A percentile compares a stretch with the other conserved stretches of the same genome.
Conservation (phyloP, 2,113 vertebrate genomes). For the Takifugu flavidus region DNA sequence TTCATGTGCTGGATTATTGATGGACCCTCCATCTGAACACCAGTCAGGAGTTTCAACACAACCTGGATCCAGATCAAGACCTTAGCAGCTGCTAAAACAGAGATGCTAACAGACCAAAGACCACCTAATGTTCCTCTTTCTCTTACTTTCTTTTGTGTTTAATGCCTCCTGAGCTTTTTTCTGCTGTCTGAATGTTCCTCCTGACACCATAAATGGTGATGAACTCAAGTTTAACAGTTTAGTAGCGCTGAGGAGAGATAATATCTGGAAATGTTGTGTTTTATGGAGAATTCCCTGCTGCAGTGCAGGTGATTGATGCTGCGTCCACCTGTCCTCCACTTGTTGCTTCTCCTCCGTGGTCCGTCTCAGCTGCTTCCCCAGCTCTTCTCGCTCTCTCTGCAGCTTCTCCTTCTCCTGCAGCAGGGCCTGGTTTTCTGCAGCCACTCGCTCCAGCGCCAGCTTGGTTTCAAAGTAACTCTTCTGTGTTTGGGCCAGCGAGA, state of each 20-base stretch:
- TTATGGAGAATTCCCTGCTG: neutral
- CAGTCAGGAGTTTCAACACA: too few species aligned
- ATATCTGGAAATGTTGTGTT: neutral
- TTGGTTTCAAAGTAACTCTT: slow-evolving; percentile 71
- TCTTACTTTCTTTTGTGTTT: neutral
- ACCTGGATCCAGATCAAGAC: too few species aligned
- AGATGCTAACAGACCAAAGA: too few species aligned
- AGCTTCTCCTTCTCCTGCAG: slow-evolving; percentile 59
- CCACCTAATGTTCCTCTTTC: neutral
- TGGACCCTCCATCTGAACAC: too few species aligned
- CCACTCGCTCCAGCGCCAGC: slow-evolving; percentile 70
- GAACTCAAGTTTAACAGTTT: too few species aligned
- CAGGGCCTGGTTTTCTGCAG: slow-evolving; percentile 62
- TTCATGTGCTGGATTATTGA: too few species aligned
- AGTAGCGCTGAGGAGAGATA: too few species aligned
- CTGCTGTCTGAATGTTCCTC: too few species aligned
- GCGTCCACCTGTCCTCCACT: slow-evolving; percentile 65
- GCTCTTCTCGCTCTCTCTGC: slow-evolving; percentile 58
- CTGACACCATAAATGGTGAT: too few species aligned
- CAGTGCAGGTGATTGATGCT: too few species aligned
- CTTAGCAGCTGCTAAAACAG: too few species aligned
- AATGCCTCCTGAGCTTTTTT: too few species aligned
- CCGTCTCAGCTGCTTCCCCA: slow-evolving; percentile 64
- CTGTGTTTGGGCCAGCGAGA: slow-evolving; percentile 59
- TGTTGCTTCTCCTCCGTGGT: slow-evolving; percentile 61